Percentiles rank a stretch among this genome's conserved stretches.
Conservation (phyloP, 1,140 invertebrate genomes). For the Marisa cornuarietis region DNA sequence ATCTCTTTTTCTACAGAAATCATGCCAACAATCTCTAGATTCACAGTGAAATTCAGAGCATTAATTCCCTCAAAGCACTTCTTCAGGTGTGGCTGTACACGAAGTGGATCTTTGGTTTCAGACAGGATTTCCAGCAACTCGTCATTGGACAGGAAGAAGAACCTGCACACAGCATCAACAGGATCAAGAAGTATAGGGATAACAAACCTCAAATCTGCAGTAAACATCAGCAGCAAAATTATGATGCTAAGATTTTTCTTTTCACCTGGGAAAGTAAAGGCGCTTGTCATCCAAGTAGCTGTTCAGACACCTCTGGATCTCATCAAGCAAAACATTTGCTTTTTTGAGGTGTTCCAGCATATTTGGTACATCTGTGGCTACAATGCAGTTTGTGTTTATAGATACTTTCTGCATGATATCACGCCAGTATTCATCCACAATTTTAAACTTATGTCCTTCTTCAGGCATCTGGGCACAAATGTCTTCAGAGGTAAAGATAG, state of each 20-base stretch:
- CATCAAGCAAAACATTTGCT: slow-evolving; percentile 64
- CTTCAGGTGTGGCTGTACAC: slow-evolving; percentile 68
- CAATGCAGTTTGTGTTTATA: slow-evolving; percentile 75
- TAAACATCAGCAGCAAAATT: not conserved
- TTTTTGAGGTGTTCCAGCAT: slow-evolving; percentile 72
- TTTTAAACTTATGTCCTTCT: slow-evolving; percentile 67
- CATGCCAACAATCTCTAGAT: slow-evolving; percentile 88
- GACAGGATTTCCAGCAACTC: slow-evolving; percentile 67
- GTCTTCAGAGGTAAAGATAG: slow-evolving; percentile 68
- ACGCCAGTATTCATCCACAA: slow-evolving; percentile 66
- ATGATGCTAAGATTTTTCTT: not conserved
- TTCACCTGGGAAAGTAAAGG: slow-evolving; percentile 65
- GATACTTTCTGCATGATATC: slow-evolving; percentile 63
- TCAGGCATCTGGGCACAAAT: slow-evolving; percentile 69
- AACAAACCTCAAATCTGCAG: too few species aligned
- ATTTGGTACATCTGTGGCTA: slow-evolving; percentile 82
- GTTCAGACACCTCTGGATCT: slow-evolving; percentile 67
- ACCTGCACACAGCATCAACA: slow-evolving; percentile 41
- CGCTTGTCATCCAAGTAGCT: slow-evolving; percentile 67
- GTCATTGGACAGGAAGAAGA: slow-evolving; percentile 75
- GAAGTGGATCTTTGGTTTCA: slow-evolving; percentile 69
- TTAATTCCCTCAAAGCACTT: slow-evolving; percentile 75
- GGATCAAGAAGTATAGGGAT: too few species aligned
- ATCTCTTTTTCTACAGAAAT: slow-evolving; percentile 89
- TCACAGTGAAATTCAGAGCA: slow-evolving; percentile 69